Evolutionary conservation across 2,113 vertebrate genomes (phyloP).

Genomic region (Atractosteus spatula): DNA sequence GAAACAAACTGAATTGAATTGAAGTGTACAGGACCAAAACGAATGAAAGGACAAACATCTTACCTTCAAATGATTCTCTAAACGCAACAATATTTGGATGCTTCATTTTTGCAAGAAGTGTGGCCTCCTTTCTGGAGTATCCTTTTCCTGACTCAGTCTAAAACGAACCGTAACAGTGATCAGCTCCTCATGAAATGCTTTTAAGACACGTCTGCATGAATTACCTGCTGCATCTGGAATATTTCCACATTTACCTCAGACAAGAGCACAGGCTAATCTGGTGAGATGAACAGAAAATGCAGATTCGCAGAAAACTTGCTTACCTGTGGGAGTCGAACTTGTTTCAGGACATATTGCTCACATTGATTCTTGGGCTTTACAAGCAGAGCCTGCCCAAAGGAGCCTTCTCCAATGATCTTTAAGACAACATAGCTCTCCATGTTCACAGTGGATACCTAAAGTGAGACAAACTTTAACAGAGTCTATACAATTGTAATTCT

Average conservation of each 20-base stretch:
- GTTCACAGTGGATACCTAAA: background rate
- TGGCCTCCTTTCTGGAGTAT: constrained; percentile 75
- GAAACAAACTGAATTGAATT: too few relatives aligned
- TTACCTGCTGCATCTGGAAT: too few relatives aligned
- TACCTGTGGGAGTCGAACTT: constrained; percentile 86
- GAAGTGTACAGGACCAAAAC: too few relatives aligned
- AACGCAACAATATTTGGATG: constrained; percentile 86
- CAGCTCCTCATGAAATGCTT: too few relatives aligned
- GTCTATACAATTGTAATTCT: too few relatives aligned
- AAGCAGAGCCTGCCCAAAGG: constrained; percentile 81
- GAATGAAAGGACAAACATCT: background rate
- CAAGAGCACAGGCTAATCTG: too few relatives aligned
- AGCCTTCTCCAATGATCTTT: constrained; percentile 78
- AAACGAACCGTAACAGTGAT: constrained; percentile 33
- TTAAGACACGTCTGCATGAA: too few relatives aligned
- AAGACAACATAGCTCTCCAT: constrained; percentile 78
- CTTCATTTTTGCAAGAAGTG: constrained; percentile 85
- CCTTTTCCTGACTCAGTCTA: constrained; percentile 64
- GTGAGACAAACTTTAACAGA: too few relatives aligned
- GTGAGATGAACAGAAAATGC: too few relatives aligned
- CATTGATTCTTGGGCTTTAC: constrained; percentile 55
- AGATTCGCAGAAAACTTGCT: background rate
- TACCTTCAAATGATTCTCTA: constrained; percentile 86
- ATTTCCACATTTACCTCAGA: too few relatives aligned
- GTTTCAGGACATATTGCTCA: constrained; percentile 77